Conservation (phyloP, 2,113 vertebrate genomes). For the Ptychochromis oligacanthus region DNA sequence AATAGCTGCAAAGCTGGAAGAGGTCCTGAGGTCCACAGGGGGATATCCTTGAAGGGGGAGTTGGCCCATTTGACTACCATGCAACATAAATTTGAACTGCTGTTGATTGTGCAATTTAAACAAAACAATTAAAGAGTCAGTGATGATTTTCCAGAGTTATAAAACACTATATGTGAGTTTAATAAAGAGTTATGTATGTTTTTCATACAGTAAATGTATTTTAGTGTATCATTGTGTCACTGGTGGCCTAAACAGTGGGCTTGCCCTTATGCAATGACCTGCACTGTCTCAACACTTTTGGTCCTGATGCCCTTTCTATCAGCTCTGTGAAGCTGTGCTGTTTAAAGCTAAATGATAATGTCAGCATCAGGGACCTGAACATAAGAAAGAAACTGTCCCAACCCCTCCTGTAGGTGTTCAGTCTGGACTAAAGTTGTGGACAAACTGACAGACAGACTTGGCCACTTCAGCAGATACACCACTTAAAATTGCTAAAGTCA, state of each 20-base stretch:
- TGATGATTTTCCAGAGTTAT: no score
- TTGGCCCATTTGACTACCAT: neutral
- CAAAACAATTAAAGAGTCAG: no score
- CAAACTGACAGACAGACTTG: neutral
- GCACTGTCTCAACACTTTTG: neutral
- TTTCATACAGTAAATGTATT: neutral
- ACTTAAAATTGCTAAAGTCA: neutral
- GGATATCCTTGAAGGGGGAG: neutral
- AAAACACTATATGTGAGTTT: neutral
- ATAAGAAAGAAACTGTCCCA: neutral
- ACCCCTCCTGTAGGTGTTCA: neutral
- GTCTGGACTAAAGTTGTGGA: neutral
- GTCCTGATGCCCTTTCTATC: neutral
- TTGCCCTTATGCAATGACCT: fast-evolving
- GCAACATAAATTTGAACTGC: no score
- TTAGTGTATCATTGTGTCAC: no score
- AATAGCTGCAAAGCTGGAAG: neutral
- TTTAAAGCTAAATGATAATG: neutral
- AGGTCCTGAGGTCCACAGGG: neutral
- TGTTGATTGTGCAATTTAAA: no score
- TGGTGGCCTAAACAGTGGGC: no score
- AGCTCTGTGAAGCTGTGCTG: neutral
- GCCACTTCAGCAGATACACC: neutral
- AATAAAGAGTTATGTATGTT: neutral
- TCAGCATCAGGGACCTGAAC: neutral